Evolutionary conservation across 1,140 invertebrate species (phyloP).

Genomic region (Orussus abietinus): DNA sequence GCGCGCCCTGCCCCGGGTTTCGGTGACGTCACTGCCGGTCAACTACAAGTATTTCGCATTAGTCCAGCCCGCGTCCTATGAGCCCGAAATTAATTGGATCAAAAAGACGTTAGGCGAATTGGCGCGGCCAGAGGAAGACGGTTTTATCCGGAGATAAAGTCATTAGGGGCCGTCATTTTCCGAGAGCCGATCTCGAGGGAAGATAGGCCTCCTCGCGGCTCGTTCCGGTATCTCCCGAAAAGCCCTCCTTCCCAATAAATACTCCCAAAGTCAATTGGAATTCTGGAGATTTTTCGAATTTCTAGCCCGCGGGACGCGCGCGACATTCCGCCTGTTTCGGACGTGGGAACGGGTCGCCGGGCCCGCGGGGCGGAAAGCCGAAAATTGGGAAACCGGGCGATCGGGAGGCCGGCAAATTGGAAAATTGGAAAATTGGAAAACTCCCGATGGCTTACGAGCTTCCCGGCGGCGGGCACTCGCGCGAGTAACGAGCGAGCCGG

Average conservation of each 20-base stretch:
- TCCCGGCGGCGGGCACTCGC: conserved; percentile 9
- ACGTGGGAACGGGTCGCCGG: conserved; percentile 13
- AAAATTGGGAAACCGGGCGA: no score
- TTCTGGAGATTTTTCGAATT: no score
- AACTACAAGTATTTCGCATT: conserved; percentile 55
- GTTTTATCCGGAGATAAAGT: conserved; percentile 31
- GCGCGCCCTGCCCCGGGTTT: conserved; percentile 24
- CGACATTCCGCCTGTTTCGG: conserved; percentile 23
- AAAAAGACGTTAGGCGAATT: conserved; percentile 50
- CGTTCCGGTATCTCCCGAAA: no score
- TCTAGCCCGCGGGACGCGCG: conserved; percentile 20
- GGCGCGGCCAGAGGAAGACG: conserved; percentile 31
- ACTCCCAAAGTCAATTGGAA: no score
- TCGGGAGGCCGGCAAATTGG: conserved; percentile 15
- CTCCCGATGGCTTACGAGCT: conserved; percentile 10
- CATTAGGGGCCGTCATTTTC: conserved; percentile 37
- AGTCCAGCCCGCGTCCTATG: conserved; percentile 23
- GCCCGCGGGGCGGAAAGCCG: conserved; percentile 7
- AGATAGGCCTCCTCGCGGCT: no score
- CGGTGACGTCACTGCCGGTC: conserved; percentile 49
- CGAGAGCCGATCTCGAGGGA: no score
- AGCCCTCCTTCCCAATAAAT: no score
- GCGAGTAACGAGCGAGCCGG: conserved; percentile 17
- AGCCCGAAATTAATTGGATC: conserved; percentile 48
- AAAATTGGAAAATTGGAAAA: conserved; percentile 29